Evolutionary conservation across 1,140 invertebrate species (phyloP).

Genomic region (Zaprionus gabonicus): DNA sequence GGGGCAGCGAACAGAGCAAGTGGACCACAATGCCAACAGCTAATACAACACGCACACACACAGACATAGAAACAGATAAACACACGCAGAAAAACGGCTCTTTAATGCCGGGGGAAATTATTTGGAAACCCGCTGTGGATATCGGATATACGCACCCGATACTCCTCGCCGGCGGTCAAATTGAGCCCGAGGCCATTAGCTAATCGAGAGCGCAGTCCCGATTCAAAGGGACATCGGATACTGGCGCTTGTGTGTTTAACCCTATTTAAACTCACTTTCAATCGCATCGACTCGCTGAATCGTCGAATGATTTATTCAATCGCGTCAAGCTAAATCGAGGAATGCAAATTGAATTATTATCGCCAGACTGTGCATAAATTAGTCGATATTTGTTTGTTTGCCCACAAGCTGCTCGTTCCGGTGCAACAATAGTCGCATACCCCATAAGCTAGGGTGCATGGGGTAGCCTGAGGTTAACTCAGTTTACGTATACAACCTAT

Average conservation of each 20-base stretch:
- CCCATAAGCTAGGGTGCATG: background rate
- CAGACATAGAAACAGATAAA: background rate
- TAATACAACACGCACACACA: conserved; percentile 3
- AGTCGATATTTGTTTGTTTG: background rate
- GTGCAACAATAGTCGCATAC: background rate
- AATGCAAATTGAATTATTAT: conserved; percentile 12
- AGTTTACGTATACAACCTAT: background rate
- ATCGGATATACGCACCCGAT: conserved; percentile 6
- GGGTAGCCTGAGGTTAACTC: background rate
- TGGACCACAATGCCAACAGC: conserved; percentile 6
- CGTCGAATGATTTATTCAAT: conserved; percentile 5
- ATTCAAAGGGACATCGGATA: background rate
- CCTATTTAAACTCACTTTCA: background rate
- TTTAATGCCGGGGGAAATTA: conserved; percentile 18
- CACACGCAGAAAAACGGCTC: conserved; percentile 13
- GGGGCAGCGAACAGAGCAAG: background rate
- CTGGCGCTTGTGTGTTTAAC: background rate
- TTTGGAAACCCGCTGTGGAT: conserved; percentile 22
- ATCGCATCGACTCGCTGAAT: background rate
- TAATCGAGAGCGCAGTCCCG: conserved; percentile 4
- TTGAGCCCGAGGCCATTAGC: conserved; percentile 18
- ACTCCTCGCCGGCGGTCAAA: background rate
- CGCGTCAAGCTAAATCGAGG: background rate
- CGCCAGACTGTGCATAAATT: background rate
- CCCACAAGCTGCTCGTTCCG: background rate